phyloP scores from a whole-genome alignment of 2,888 invertebrate species.

The Tortrix viridana region DNA sequence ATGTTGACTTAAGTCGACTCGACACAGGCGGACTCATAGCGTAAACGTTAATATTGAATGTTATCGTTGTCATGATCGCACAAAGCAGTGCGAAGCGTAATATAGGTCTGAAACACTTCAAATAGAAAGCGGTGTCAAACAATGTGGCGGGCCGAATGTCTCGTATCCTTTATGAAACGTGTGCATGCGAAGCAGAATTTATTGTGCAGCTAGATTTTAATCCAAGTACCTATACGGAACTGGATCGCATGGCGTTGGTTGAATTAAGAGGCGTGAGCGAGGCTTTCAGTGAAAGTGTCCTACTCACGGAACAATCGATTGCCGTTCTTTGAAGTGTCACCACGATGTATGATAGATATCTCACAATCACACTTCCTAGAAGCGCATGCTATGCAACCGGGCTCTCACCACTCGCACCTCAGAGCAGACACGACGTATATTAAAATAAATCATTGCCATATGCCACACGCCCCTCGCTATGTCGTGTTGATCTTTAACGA shows the following conservation, averaged over 20 bases:
- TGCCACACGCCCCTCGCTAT: conserved; percentile 5
- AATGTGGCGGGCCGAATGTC: conserved; percentile 56
- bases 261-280: conserved; percentile 68
- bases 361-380: conserved; percentile 55
- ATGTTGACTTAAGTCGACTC: conserved; percentile 2
- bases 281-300: conserved; percentile 75
- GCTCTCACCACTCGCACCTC: conserved; percentile 19
- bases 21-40: conserved; percentile 10
- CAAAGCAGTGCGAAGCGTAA: conserved; percentile 22
- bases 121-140: conserved; percentile 75
- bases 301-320: conserved; percentile 73
- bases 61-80: conserved; percentile 22
- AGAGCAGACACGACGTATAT: conserved; percentile 35
- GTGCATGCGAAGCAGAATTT: conserved; percentile 64
- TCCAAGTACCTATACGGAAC: conserved; percentile 64
- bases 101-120: conserved; percentile 40
- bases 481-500: conserved; percentile 38
- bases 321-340: conserved; percentile 74
- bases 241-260: conserved; percentile 69
- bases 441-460: conserved; percentile 35
- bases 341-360: conserved; percentile 68
- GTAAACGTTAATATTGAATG: conserved; percentile 15
- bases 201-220: conserved; percentile 66
- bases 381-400: conserved; percentile 52
- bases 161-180: conserved; percentile 67